Conservation (phyloP, 2,113 vertebrate species). For the Platycercus adscitus region DNA sequence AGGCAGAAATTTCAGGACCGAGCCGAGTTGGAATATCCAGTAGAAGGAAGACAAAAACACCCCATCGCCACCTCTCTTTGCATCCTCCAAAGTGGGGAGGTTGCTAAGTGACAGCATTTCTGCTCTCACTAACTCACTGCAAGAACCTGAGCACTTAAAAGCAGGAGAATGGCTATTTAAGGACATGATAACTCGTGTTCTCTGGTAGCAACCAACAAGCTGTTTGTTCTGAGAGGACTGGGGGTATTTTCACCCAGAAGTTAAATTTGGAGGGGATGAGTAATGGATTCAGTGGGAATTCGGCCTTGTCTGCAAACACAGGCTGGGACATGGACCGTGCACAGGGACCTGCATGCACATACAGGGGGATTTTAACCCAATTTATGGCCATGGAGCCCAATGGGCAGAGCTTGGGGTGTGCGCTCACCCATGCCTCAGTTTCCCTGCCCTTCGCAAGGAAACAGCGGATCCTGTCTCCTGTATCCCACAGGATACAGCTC, state of each 20-base stretch:
- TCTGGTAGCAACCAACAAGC: background rate
- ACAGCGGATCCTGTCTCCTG: background rate
- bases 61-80: background rate
- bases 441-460: background rate
- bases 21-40: background rate
- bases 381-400: accelerated
- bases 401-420: background rate
- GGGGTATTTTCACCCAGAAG: background rate
- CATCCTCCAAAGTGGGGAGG: background rate
- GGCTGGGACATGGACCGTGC: accelerated
- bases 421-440: background rate
- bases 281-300: background rate
- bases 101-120: conserved; percentile 32
- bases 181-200: background rate
- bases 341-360: accelerated
- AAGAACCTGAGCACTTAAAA: background rate
- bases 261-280: background rate
- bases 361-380: accelerated
- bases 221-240: background rate
- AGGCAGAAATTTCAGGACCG: background rate
- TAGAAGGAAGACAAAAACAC: background rate
- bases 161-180: background rate
- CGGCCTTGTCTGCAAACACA: background rate
- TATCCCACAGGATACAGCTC: background rate
- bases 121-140: background rate